Conservation (phyloP, 2,113 vertebrate species). For the Emydura subglobosa region DNA sequence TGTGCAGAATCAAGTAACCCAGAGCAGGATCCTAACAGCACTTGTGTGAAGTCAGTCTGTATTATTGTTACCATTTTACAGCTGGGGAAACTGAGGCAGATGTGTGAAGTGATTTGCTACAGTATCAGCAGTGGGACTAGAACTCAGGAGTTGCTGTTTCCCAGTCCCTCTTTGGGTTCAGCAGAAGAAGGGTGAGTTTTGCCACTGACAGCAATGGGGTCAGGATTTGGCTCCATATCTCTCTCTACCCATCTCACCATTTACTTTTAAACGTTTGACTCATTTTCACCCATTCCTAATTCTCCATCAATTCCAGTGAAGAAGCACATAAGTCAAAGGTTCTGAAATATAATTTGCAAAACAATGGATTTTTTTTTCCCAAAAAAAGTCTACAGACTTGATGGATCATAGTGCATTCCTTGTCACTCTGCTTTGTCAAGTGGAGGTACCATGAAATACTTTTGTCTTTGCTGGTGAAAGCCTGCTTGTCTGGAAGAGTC, state of each 20-base stretch:
- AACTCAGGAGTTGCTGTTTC: background rate
- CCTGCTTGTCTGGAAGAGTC: background rate
- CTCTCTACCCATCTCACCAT: background rate
- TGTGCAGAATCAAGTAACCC: background rate
- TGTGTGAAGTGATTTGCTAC: background rate
- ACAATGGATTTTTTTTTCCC: background rate
- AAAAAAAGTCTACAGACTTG: background rate
- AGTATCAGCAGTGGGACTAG: background rate
- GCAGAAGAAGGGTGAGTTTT: no score
- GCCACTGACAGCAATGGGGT: background rate
- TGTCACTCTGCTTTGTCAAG: background rate
- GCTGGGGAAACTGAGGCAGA: background rate
- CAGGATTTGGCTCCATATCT: background rate
- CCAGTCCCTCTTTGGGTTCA: background rate
- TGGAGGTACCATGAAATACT: background rate
- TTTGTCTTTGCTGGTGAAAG: background rate
- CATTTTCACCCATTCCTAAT: background rate
- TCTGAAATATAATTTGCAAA: background rate
- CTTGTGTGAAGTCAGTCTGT: accelerated
- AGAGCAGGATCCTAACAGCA: background rate
- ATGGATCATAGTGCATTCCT: background rate
- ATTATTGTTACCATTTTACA: background rate
- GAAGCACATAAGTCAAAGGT: background rate
- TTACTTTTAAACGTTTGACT: background rate
- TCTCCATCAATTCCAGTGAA: background rate